Evolutionary conservation across 1,140 invertebrate species (phyloP), one percentile per base, ranked within the genome.

Genomic region (Delia radicum): DNA sequence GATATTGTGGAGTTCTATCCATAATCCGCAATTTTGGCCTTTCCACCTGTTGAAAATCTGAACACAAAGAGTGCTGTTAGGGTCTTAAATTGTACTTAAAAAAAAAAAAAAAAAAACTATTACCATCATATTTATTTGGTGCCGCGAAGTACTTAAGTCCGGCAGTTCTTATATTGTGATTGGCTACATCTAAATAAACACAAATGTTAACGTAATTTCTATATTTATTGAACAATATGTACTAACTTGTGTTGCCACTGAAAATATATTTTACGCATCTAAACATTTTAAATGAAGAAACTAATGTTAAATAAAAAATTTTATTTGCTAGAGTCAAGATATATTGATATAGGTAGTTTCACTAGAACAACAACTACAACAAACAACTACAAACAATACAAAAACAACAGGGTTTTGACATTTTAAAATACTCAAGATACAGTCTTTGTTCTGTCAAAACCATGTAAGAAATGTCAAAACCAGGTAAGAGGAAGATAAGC

Each of bases 21-120:
- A 92, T 85, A 74, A 93, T 86, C 75, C 86, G 88, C 0, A 96
- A 86, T 85, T 91, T 94, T 29, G 86, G 87, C 76, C 90, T 89
- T 76, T 95, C 93, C 15, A 94, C 93, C 76, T 92, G 89, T 82
- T 93, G 91, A 80, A 95, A 89, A 82, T 91, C n/a, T n/a, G n/a
- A n/a, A n/a, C n/a, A n/a, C n/a, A n/a, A n/a, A n/a, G n/a, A n/a
- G n/a, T n/a, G n/a, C n/a, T n/a, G n/a, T n/a, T n/a, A n/a, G n/a
- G n/a, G n/a, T n/a, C 93, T 95, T 61, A 1, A 77, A 42, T 29
- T 63, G 2, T 2, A 2, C 7, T 28, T 27, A n/a, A n/a, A n/a
- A n/a, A n/a, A n/a, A n/a, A n/a, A n/a, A n/a, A n/a, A n/a, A n/a
- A n/a, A n/a, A n/a, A n/a, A 55, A 18, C 3, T 33, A 69, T n/a